phyloP scores from a whole-genome alignment of 2,797 vertebrate species.

The Nothura maculosa region DNA sequence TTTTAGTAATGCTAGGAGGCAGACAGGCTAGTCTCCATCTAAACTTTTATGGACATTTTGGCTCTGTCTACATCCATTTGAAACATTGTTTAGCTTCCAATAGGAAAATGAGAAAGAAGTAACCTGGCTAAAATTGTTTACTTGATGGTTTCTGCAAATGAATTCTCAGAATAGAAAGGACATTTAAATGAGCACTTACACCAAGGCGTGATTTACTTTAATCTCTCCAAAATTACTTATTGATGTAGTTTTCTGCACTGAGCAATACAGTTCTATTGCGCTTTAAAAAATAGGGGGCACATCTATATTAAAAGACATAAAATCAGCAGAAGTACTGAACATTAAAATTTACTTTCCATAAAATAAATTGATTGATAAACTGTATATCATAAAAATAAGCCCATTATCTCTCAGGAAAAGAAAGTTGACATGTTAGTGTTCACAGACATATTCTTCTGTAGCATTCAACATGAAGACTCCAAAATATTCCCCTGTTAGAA shows the following conservation, averaged over 20 bases:
- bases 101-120: background rate
- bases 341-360: constrained; percentile 37
- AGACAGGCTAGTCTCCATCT: background rate
- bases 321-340: constrained; percentile 26
- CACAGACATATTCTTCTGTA: background rate
- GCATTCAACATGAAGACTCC: background rate
- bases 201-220: constrained; percentile 40
- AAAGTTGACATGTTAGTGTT: background rate
- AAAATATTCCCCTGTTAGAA: background rate
- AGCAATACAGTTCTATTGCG: background rate
- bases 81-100: background rate
- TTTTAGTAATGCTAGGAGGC: background rate
- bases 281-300: background rate
- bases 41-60: background rate
- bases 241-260: constrained; percentile 15
- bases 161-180: background rate
- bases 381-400: constrained; percentile 23
- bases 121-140: constrained; percentile 10
- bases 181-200: constrained; percentile 51
- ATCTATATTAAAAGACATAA: constrained; percentile 28
- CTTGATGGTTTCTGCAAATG: constrained; percentile 6
- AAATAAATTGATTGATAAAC: constrained; percentile 55
- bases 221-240: constrained; percentile 38
- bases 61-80: background rate
- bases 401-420: background rate